Evolutionary conservation across 2,888 invertebrate genomes (phyloP).

Genomic region (Phrixothrix hirtus): DNA sequence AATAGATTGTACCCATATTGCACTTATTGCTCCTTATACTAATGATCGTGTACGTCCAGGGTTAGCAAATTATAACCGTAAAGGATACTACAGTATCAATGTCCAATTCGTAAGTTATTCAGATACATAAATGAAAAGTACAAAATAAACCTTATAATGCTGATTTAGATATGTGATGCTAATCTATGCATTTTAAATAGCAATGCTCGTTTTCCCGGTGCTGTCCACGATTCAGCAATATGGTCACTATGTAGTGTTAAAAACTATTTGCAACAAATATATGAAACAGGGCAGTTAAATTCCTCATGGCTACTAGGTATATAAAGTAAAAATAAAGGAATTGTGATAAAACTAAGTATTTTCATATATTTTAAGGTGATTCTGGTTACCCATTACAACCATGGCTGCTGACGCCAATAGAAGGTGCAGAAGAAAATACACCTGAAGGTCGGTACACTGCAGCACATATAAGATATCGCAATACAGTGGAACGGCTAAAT

Average conservation of each 20-base stretch:
- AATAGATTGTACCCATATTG: too few species aligned
- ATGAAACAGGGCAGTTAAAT: background rate
- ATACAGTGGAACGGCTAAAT: slow-evolving; percentile 36
- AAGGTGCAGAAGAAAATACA: slow-evolving; percentile 24
- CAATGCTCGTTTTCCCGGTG: background rate
- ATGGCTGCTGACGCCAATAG: slow-evolving; percentile 39
- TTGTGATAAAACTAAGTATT: too few species aligned
- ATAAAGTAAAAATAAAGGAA: too few species aligned
- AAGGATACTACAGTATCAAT: background rate
- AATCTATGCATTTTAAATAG: background rate
- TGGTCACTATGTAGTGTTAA: background rate
- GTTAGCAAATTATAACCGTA: background rate
- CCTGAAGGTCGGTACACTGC: slow-evolving; percentile 32
- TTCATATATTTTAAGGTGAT: slow-evolving; percentile 35
- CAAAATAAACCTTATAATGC: background rate
- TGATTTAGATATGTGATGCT: background rate
- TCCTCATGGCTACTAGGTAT: background rate
- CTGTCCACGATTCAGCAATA: background rate
- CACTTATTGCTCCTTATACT: background rate
- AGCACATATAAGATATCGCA: slow-evolving; percentile 30
- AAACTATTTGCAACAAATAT: background rate
- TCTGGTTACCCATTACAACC: slow-evolving; percentile 39
- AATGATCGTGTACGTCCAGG: background rate
- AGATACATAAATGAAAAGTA: background rate
- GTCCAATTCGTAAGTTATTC: background rate